Evolutionary conservation across 2,888 invertebrate genomes (phyloP), one percentile per base, ranked within the genome.

Genomic region (Pristionchus japonicus): DNA sequence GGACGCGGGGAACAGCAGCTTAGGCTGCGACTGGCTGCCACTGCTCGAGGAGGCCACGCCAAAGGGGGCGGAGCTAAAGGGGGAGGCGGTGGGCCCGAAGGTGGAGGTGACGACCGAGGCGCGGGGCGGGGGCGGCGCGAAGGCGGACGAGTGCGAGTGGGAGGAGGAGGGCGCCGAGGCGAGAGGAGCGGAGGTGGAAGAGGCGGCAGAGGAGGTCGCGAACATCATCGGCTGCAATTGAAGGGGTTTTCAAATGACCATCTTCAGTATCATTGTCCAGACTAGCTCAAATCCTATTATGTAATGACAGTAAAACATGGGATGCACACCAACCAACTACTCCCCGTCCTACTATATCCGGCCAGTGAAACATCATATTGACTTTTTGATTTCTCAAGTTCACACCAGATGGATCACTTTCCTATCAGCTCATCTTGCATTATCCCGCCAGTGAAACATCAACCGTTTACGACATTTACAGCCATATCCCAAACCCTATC

Each of bases 161-260:
- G 77, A 77, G 77, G 9, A 15, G 6, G 23, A 43, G 15, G 70
- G n/a, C n/a, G n/a, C 43, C 17, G 77, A 77, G 11, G 77, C 27
- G 15, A 43, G 4, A 13, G 77, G 40, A 13, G 34, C 17, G n/a
- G 77, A 77, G 77, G 9, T 20, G 6, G 23, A 43, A 27, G 70
- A 9, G 40, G 40, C 3, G 31, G n/a, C 13, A 20, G 77, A 47
- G n/a, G 43, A 77, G 43, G 57, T n/a, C 23, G 23, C 70, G 31
- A n/a, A 52, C 52, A 83, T 49, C 82, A 83, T 49, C 15, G 82
- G 52, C 82, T 83, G 82, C 20, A 83, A 83, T 11, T n/a, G 31
- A 11, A 67, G 15, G 3, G 52, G 34, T 67, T 34, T 67, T 27
- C 20, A 67, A n/a, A 34, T 27, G 34, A 43, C 31, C 49, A 47